phyloP scores from a whole-genome alignment of 1,140 invertebrate genomes.

The Tribolium madens region DNA sequence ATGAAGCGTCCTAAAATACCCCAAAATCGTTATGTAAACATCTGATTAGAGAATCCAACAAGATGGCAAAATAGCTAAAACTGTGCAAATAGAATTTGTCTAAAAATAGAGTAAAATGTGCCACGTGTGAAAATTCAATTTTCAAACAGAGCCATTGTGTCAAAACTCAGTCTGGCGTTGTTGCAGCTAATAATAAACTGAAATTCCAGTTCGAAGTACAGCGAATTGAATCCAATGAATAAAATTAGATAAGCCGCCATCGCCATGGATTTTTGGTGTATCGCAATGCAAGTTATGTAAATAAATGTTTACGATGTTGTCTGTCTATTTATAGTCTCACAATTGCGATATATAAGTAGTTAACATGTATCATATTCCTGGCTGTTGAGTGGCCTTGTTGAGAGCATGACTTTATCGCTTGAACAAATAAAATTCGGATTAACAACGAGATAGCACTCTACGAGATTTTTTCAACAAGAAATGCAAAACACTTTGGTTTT shows the following conservation, averaged over 20 bases:
- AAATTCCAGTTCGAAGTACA: not conserved
- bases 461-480: not conserved
- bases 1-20: not conserved
- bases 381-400: conserved; percentile 34
- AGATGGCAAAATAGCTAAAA: not conserved
- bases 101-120: too few relatives aligned
- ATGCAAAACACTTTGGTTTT: not conserved
- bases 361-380: conserved; percentile 39
- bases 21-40: not conserved
- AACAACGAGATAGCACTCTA: not conserved
- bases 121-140: too few relatives aligned
- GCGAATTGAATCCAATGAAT: not conserved
- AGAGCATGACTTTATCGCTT: conserved; percentile 24
- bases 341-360: conserved; percentile 46
- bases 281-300: conserved; percentile 45
- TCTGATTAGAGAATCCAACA: too few relatives aligned
- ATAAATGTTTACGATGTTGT: conserved; percentile 44
- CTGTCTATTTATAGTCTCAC: conserved; percentile 43
- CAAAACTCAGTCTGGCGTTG: not conserved
- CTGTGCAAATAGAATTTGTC: too few relatives aligned
- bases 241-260: not conserved
- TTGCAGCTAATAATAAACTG: not conserved
- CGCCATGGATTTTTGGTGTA: not conserved
- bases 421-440: conserved; percentile 36
- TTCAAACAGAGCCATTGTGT: too few relatives aligned